Conservation (phyloP, 2,113 vertebrate genomes). For the Podiceps cristatus region DNA sequence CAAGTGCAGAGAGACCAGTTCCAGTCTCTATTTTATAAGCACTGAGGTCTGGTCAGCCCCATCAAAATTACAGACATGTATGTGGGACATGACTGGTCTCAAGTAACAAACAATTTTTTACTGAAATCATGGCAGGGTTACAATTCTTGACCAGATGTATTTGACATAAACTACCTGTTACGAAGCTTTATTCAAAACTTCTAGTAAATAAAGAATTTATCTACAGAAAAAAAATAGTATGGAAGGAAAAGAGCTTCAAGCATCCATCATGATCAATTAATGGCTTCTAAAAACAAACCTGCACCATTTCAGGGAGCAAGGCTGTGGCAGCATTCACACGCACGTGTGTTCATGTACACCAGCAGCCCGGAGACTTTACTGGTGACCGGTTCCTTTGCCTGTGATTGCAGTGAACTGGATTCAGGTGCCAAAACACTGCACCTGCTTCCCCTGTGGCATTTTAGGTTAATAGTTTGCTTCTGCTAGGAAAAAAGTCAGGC, state of each 20-base stretch:
- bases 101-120: not conserved
- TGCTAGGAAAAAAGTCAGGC: not conserved
- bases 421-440: not conserved
- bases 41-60: not conserved
- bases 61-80: not conserved
- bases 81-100: not conserved
- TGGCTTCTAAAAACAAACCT: not conserved
- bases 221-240: not conserved
- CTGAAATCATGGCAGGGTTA: not conserved
- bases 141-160: not conserved
- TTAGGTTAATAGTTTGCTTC: not conserved
- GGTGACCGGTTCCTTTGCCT: not conserved
- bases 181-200: not conserved
- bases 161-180: not conserved
- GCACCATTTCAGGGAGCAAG: not conserved
- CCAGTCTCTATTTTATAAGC: not conserved
- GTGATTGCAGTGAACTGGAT: not conserved
- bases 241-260: not conserved
- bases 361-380: not conserved
- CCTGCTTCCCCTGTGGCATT: not conserved
- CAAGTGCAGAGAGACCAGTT: not conserved
- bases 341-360: accelerated
- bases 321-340: not conserved
- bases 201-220: not conserved
- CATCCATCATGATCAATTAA: not conserved